phyloP scores from a whole-genome alignment of 2,888 invertebrate species.

The Galeruca laticollis region DNA sequence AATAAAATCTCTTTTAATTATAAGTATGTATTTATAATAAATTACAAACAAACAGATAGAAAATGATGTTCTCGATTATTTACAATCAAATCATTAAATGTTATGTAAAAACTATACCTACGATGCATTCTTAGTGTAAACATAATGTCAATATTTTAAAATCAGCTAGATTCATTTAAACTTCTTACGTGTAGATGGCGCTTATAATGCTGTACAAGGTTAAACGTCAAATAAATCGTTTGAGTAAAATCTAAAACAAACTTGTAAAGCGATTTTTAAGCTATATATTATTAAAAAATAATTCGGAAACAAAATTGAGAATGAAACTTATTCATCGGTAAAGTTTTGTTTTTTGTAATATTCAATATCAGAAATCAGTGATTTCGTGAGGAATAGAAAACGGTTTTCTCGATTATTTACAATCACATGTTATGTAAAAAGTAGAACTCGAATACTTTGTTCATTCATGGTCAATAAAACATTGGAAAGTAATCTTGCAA shows the following conservation, averaged over 20 bases:
- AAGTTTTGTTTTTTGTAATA: neutral
- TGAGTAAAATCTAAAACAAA: too few species aligned
- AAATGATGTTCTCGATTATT: constrained; percentile 8
- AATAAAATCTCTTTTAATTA: too few species aligned
- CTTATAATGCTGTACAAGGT: too few species aligned
- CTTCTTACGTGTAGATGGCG: too few species aligned
- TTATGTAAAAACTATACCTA: constrained; percentile 7
- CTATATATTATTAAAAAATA: too few species aligned
- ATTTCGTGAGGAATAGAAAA: constrained; percentile 17
- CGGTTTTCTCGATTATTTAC: constrained; percentile 5
- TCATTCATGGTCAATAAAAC: constrained; percentile 37
- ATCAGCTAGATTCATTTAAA: too few species aligned
- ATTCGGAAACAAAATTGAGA: neutral
- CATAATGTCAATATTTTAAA: too few species aligned
- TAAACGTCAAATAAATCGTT: too few species aligned
- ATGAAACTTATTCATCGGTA: neutral
- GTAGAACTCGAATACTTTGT: neutral
- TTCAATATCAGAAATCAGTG: neutral
- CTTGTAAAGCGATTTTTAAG: too few species aligned
- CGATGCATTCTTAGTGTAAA: neutral
- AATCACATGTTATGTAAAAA: constrained; percentile 14
- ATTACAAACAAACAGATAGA: too few species aligned
- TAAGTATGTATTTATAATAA: too few species aligned
- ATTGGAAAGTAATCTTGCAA: constrained; percentile 35
- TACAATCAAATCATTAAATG: neutral